phyloP scores from a whole-genome alignment of 2,797 vertebrate genomes.

The Pipistrellus kuhlii region DNA sequence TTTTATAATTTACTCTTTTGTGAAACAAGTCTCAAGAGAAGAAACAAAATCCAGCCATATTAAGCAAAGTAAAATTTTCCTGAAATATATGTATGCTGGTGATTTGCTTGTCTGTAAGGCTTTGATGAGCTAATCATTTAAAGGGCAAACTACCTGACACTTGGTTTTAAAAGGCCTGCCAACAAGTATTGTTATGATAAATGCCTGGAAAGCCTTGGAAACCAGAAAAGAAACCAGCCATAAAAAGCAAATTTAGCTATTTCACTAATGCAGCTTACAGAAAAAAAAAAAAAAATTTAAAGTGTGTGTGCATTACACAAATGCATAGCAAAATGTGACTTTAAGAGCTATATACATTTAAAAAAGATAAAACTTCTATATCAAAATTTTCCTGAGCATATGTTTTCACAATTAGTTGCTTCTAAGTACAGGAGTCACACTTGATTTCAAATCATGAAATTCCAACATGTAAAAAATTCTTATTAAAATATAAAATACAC shows the following conservation, averaged over 20 bases:
- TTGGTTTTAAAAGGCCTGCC: constrained; percentile 46
- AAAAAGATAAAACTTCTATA: neutral
- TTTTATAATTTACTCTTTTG: constrained; percentile 53
- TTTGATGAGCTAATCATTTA: constrained; percentile 53
- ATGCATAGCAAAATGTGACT: constrained; percentile 4
- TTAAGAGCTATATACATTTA: constrained; percentile 16
- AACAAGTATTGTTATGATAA: constrained; percentile 20
- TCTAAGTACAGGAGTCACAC: neutral
- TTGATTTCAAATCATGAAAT: constrained; percentile 24
- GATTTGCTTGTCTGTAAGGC: constrained; percentile 38
- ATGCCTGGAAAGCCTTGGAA: constrained; percentile 58
- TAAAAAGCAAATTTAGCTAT: constrained; percentile 49
- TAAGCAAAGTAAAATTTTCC: constrained; percentile 44
- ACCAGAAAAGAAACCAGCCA: constrained; percentile 50
- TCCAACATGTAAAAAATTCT: constrained; percentile 51
- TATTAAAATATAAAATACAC: constrained; percentile 58
- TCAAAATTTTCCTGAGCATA: constrained; percentile 1
- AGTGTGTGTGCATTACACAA: neutral
- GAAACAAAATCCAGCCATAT: constrained; percentile 4
- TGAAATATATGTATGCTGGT: constrained; percentile 23
- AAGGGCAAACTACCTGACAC: constrained; percentile 13
- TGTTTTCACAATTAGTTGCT: constrained; percentile 58
- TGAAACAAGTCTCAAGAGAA: constrained; percentile 39
- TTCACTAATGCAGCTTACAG: constrained; percentile 23
- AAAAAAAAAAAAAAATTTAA: neutral